A percentile compares a stretch with the other conserved stretches of the same genome.
These are phyloP conservation scores for Lepidostoma basale DNA, from an alignment of 1,140 invertebrate species.

Conservation along the genomic window DNA sequence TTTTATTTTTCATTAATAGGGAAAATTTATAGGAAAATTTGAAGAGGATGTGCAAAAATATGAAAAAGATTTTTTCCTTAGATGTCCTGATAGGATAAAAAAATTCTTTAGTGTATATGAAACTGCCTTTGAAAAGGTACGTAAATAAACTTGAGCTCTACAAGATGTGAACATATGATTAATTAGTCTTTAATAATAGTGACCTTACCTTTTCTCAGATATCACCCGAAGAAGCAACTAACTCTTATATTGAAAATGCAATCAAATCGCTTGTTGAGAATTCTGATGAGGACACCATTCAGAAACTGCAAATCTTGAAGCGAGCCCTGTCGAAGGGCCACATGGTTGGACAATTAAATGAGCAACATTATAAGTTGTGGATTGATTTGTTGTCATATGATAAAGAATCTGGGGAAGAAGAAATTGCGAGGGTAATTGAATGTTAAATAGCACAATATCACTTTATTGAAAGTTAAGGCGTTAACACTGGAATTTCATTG, in stretches of 20 bases:
- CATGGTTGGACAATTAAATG: conserved; percentile 54
- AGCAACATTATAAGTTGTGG: conserved; percentile 62
- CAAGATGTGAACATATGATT: too few relatives aligned
- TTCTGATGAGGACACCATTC: conserved; percentile 49
- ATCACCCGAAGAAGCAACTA: conserved; percentile 60
- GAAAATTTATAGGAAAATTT: conserved; percentile 27
- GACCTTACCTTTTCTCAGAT: too few relatives aligned
- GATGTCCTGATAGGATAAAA: conserved; percentile 30
- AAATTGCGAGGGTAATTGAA: conserved; percentile 30
- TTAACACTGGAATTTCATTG: too few relatives aligned
- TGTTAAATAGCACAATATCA: too few relatives aligned
- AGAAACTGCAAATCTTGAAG: conserved; percentile 57
- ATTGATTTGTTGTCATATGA: conserved; percentile 46
- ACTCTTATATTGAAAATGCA: conserved; percentile 60
- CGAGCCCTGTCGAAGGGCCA: conserved; percentile 57
- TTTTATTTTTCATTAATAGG: conserved; percentile 35
- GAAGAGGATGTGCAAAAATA: conserved; percentile 37
- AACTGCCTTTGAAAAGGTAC: conserved; percentile 35
- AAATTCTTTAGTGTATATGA: conserved; percentile 39
- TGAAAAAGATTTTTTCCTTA: conserved; percentile 4
- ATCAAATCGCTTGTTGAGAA: conserved; percentile 52
- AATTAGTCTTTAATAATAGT: too few relatives aligned
- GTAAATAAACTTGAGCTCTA: too few relatives aligned
- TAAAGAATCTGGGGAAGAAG: conserved; percentile 10
- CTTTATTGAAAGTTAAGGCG: too few relatives aligned